A percentile compares a stretch with the other conserved stretches of the same genome.
Evolutionary conservation across 1,140 invertebrate genomes (phyloP).

Genomic region (Cherax quadricarinatus): DNA sequence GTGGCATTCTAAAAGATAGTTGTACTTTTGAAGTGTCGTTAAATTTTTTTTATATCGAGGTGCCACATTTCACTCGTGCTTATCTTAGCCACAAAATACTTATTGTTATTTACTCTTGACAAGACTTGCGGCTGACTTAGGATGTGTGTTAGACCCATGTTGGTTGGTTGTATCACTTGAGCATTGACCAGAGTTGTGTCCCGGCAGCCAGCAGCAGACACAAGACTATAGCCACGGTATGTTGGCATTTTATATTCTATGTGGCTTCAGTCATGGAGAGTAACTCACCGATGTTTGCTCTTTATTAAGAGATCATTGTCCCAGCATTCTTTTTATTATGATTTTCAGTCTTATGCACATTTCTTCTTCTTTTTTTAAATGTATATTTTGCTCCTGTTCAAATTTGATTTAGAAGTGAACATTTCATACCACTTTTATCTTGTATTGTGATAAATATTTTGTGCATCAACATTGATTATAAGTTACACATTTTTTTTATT

Average conservation of each 20-base stretch:
- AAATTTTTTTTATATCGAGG: conserved; percentile 12
- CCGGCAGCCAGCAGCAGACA: conserved; percentile 70
- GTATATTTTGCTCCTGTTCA: conserved; percentile 5
- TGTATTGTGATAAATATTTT: conserved; percentile 50
- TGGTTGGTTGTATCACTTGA: conserved; percentile 57
- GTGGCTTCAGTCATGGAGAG: conserved; percentile 63
- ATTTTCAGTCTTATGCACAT: conserved; percentile 16
- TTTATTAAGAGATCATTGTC: conserved; percentile 23
- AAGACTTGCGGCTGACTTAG: conserved; percentile 53
- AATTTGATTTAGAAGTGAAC: conserved; percentile 16
- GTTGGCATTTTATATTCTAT: conserved; percentile 64
- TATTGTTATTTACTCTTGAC: conserved; percentile 46
- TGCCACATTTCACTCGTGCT: conserved; percentile 16
- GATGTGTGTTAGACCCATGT: conserved; percentile 55
- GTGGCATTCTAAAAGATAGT: conserved; percentile 24
- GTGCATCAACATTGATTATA: conserved; percentile 45
- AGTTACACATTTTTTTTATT: not conserved
- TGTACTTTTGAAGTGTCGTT: conserved; percentile 6
- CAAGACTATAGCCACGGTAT: conserved; percentile 69
- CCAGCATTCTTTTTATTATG: conserved; percentile 26
- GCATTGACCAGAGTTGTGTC: conserved; percentile 66
- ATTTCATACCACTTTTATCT: conserved; percentile 22
- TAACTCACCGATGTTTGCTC: conserved; percentile 45
- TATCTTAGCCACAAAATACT: conserved; percentile 39
- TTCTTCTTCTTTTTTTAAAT: not conserved